These are phyloP conservation scores for Himalopsyche tibetana DNA, from an alignment of 2,888 invertebrate species.

Conservation along the genomic window DNA sequence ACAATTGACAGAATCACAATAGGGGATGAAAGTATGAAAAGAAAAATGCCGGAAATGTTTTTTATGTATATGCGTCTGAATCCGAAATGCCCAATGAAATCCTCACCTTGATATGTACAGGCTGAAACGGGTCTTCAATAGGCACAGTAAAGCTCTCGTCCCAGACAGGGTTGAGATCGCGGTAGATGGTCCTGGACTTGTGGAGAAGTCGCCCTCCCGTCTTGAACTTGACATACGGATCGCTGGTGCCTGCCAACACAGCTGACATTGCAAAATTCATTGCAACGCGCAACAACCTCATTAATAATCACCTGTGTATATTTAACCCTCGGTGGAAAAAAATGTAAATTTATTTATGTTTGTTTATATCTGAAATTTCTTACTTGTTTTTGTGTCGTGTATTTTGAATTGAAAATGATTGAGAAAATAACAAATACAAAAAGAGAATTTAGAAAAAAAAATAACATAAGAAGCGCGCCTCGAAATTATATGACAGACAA, in stretches of 20 bases:
- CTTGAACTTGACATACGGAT: constrained; percentile 98
- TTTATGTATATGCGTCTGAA: no score
- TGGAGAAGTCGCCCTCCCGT: constrained; percentile 89
- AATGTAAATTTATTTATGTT: background rate
- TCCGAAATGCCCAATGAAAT: no score
- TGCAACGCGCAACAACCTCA: constrained; percentile 59
- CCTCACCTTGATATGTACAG: constrained; percentile 88
- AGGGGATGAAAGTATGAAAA: no score
- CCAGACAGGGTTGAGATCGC: constrained; percentile 98
- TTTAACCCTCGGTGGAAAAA: background rate
- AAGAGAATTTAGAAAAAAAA: background rate
- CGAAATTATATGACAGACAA: no score
- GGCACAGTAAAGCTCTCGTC: constrained; percentile 96
- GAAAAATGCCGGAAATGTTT: no score
- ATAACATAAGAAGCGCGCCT: background rate
- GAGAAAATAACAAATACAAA: background rate
- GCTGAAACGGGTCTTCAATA: constrained; percentile 92
- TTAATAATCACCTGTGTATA: constrained; percentile 56
- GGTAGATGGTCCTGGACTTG: constrained; percentile 95
- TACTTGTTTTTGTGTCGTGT: background rate
- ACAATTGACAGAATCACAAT: no score
- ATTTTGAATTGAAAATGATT: background rate
- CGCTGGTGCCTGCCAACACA: constrained; percentile 90
- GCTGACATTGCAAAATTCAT: constrained; percentile 73
- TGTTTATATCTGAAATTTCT: background rate